Conservation (phyloP, 1,140 invertebrate species). For the Cardiocondyla obscurior region DNA sequence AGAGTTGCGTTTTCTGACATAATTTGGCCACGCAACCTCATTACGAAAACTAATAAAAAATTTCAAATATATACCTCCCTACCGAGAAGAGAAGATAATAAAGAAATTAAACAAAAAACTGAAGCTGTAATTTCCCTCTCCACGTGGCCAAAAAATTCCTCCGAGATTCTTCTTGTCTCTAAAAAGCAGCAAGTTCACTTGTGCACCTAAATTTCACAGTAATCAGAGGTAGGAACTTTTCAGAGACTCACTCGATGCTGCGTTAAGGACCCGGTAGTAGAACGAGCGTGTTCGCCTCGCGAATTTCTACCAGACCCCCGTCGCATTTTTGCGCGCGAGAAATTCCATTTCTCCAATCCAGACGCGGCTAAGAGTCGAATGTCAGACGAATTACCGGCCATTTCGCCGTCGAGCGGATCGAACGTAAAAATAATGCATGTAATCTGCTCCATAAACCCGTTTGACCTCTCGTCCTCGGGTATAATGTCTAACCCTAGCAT, state of each 20-base stretch:
- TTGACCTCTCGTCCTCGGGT: slow-evolving; percentile 73
- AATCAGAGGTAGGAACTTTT: not conserved
- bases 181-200: not conserved
- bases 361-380: slow-evolving; percentile 20
- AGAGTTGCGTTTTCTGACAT: not conserved
- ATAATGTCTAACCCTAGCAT: slow-evolving; percentile 78
- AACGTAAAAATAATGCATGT: slow-evolving; percentile 78
- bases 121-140: not conserved
- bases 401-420: slow-evolving; percentile 60
- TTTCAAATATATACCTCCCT: not conserved
- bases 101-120: slow-evolving; percentile 22
- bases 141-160: not conserved
- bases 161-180: not conserved
- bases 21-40: not conserved
- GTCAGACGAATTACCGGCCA: slow-evolving; percentile 66
- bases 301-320: slow-evolving; percentile 3
- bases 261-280: not conserved
- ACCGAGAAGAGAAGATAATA: not conserved
- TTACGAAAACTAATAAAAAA: slow-evolving; percentile 20
- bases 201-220: slow-evolving; percentile 8
- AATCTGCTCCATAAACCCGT: slow-evolving; percentile 76
- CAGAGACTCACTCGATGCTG: not conserved
- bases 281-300: not conserved
- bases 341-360: slow-evolving; percentile 35
- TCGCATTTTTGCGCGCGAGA: slow-evolving; percentile 39